A percentile compares a stretch with the other conserved stretches of the same genome.
Conservation (phyloP, 2,113 vertebrate species). For the Tragelaphus strepsiceros region DNA sequence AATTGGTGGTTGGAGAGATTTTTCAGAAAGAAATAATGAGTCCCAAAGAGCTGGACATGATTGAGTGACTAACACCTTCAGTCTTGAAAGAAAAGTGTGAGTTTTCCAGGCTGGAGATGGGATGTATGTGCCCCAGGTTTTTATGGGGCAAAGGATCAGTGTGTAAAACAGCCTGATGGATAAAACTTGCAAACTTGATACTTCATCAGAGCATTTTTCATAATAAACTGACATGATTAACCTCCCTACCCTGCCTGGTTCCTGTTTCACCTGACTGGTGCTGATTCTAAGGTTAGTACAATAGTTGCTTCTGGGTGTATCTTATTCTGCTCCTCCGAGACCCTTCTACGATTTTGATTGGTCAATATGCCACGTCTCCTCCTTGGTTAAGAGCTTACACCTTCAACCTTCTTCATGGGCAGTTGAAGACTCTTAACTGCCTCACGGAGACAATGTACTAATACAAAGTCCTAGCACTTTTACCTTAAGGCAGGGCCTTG, state of each 20-base stretch:
- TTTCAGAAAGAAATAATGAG: background rate
- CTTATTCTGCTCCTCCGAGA: background rate
- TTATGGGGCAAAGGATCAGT: background rate
- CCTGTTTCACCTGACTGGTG: background rate
- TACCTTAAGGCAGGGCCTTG: background rate
- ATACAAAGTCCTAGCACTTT: background rate
- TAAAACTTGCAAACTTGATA: background rate
- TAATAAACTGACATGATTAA: background rate
- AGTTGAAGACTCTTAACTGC: background rate
- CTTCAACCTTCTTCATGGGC: background rate
- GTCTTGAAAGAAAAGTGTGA: background rate
- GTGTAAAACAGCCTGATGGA: background rate
- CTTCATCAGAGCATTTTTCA: background rate
- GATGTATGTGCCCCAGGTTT: background rate
- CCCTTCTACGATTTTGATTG: background rate
- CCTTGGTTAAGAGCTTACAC: background rate
- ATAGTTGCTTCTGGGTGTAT: background rate
- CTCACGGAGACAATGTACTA: background rate
- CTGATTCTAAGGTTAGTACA: background rate
- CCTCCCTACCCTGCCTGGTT: background rate
- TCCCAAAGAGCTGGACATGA: background rate
- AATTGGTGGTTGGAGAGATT: background rate
- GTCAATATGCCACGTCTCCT: accelerated
- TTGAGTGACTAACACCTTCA: background rate
- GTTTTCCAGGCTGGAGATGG: background rate